Conservation (phyloP, 1,140 invertebrate species). For the Tetragonula clypearis region DNA sequence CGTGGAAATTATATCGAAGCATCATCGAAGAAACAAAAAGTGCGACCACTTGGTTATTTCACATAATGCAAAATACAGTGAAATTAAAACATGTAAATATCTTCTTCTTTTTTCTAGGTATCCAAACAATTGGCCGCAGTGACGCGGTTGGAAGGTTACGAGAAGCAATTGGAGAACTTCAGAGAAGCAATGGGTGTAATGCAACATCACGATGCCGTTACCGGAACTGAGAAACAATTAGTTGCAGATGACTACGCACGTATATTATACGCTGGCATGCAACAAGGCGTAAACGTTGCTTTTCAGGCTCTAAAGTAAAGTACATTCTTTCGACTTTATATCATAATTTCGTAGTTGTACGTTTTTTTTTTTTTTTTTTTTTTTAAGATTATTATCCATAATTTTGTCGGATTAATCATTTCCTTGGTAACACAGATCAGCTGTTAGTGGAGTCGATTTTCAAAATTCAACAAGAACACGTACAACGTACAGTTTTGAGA, state of each 20-base stretch:
- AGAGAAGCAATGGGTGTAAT: constrained; percentile 88
- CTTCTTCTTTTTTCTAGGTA: constrained; percentile 61
- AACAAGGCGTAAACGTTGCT: constrained; percentile 14
- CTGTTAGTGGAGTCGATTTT: too few species aligned
- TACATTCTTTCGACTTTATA: neutral
- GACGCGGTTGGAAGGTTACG: constrained; percentile 57
- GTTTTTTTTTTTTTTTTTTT: too few species aligned
- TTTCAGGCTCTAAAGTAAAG: constrained; percentile 38
- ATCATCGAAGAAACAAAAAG: too few species aligned
- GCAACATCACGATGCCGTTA: constrained; percentile 96
- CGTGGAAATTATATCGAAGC: too few species aligned
- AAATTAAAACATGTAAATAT: too few species aligned
- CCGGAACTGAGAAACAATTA: constrained; percentile 96
- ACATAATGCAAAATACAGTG: too few species aligned
- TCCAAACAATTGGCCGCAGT: constrained; percentile 78
- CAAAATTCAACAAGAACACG: too few species aligned
- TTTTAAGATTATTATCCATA: too few species aligned
- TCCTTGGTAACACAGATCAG: neutral
- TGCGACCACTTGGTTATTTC: too few species aligned
- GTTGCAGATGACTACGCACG: constrained; percentile 94
- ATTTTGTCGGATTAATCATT: too few species aligned
- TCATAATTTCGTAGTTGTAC: too few species aligned
- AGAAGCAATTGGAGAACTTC: constrained; percentile 75
- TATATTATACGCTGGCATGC: constrained; percentile 84
- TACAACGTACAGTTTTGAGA: too few species aligned